These are phyloP conservation scores for Thunnus albacares DNA, from an alignment of 2,797 vertebrate genomes.

Conservation along the genomic window DNA sequence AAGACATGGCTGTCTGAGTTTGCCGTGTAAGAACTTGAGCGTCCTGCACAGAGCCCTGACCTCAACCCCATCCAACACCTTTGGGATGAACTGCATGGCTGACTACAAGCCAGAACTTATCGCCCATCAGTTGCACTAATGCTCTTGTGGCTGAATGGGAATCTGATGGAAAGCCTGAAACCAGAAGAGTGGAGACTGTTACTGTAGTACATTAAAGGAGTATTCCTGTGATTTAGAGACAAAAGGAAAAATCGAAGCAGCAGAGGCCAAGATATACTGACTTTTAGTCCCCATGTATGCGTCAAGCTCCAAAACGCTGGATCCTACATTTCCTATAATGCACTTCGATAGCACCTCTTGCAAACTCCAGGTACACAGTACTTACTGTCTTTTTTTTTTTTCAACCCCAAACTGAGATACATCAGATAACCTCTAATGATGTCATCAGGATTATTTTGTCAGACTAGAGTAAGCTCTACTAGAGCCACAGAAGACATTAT, in stretches of 20 bases:
- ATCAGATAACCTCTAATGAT: too few relatives aligned
- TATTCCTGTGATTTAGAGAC: too few relatives aligned
- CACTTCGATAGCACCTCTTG: not conserved
- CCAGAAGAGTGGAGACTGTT: not conserved
- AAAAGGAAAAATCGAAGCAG: too few relatives aligned
- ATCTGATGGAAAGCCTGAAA: not conserved
- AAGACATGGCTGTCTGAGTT: slow-evolving; percentile 18
- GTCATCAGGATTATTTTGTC: too few relatives aligned
- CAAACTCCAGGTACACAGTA: not conserved
- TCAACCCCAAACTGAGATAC: not conserved
- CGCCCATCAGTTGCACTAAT: not conserved
- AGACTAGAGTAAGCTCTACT: too few relatives aligned
- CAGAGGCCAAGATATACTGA: too few relatives aligned
- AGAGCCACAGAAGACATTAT: too few relatives aligned
- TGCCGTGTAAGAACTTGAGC: not conserved
- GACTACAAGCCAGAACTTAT: not conserved
- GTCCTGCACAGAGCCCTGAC: not conserved
- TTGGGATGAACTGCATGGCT: not conserved
- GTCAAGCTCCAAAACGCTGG: too few relatives aligned
- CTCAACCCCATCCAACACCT: not conserved
- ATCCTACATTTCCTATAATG: not conserved
- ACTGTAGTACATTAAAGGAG: too few relatives aligned
- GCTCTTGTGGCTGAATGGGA: not conserved
- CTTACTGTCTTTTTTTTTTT: too few relatives aligned
- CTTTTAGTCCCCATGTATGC: too few relatives aligned